A percentile compares a stretch with the other conserved stretches of the same genome.
Evolutionary conservation across 2,888 invertebrate species (phyloP).

Genomic region (Drosophila ezoana): DNA sequence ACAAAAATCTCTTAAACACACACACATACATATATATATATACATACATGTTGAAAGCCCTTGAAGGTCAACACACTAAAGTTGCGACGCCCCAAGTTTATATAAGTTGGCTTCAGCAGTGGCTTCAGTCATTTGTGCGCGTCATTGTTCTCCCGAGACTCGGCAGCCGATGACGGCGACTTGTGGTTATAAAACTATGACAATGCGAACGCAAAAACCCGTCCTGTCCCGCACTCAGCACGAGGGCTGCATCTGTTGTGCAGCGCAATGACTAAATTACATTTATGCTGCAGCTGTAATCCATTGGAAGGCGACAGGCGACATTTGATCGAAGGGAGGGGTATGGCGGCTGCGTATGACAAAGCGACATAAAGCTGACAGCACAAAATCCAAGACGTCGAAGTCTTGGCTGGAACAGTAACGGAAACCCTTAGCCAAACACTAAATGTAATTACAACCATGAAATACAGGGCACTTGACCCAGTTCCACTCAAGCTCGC

Average conservation of each 20-base stretch:
- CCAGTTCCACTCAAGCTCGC: slow-evolving; percentile 45
- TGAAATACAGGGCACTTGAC: slow-evolving; percentile 76
- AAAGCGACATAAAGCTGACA: slow-evolving; percentile 39
- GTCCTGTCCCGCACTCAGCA: not conserved
- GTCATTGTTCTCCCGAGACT: slow-evolving; percentile 38
- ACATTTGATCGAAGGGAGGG: not conserved
- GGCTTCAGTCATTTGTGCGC: slow-evolving; percentile 39
- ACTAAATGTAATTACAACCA: slow-evolving; percentile 64
- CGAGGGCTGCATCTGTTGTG: slow-evolving; percentile 3
- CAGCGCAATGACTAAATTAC: slow-evolving; percentile 53
- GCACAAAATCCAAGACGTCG: slow-evolving; percentile 19
- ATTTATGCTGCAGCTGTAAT: slow-evolving; percentile 30
- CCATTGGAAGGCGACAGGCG: slow-evolving; percentile 16
- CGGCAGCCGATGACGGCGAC: slow-evolving; percentile 16
- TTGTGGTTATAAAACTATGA: slow-evolving; percentile 47
- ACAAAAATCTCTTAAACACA: slow-evolving; percentile 1
- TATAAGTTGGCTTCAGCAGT: slow-evolving; percentile 21
- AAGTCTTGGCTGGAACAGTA: not conserved
- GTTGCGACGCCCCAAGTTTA: slow-evolving; percentile 26
- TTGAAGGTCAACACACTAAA: slow-evolving; percentile 56
- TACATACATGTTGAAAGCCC: slow-evolving; percentile 7
- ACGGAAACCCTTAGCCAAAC: slow-evolving; percentile 39
- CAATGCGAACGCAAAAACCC: slow-evolving; percentile 6
- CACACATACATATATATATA: not conserved
- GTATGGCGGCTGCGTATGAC: not conserved